phyloP scores from a whole-genome alignment of 2,113 vertebrate genomes.

The Solenodon paradoxus region DNA sequence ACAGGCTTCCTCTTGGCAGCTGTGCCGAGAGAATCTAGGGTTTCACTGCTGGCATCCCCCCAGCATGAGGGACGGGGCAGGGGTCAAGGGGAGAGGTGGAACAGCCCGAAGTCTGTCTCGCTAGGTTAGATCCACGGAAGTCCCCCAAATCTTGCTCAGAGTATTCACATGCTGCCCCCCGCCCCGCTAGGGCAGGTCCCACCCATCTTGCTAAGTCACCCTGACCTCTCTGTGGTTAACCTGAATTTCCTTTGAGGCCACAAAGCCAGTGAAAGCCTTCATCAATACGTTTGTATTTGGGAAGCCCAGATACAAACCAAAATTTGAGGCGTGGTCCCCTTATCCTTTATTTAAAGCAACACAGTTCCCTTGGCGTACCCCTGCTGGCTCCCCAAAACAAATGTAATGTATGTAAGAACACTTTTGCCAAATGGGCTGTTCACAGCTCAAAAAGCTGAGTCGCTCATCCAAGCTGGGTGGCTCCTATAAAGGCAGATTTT shows the following conservation, averaged over 20 bases:
- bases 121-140: not conserved
- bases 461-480: not conserved
- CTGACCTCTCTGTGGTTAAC: not conserved
- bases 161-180: not conserved
- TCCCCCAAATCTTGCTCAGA: not conserved
- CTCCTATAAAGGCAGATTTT: not conserved
- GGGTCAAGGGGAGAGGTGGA: rapidly evolving
- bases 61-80: not conserved
- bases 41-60: not conserved
- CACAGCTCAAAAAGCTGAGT: not conserved
- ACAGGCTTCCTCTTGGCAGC: not conserved
- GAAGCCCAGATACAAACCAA: not conserved
- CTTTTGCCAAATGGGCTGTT: not conserved
- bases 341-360: not conserved
- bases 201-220: not conserved
- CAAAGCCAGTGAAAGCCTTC: not conserved
- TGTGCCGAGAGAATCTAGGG: not conserved
- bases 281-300: not conserved
- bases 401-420: not conserved
- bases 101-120: not conserved
- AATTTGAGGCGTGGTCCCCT: not conserved
- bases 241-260: not conserved
- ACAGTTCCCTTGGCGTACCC: rapidly evolving
- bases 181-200: no score
- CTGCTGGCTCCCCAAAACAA: not conserved